Evolutionary conservation across 2,797 vertebrate genomes (phyloP).

Genomic region (Gallinago stenura): DNA sequence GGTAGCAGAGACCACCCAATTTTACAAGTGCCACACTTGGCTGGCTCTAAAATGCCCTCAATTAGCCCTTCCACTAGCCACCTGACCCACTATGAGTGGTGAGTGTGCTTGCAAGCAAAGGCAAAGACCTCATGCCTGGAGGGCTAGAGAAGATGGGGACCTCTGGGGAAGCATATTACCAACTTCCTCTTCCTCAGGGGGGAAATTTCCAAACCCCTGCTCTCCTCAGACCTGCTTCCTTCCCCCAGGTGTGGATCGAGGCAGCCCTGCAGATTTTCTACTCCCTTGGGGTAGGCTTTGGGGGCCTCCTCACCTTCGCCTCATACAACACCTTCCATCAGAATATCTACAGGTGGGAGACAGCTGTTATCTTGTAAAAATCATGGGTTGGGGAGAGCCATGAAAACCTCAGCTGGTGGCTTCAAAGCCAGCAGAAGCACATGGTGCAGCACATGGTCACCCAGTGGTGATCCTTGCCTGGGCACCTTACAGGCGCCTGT

Average conservation of each 20-base stretch:
- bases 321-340: slow-evolving; percentile 87
- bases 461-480: neutral
- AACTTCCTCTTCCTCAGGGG: neutral
- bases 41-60: neutral
- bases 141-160: neutral
- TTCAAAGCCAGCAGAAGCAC: neutral
- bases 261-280: slow-evolving; percentile 87
- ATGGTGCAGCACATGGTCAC: fast-evolving
- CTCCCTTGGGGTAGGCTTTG: slow-evolving; percentile 84
- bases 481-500: neutral
- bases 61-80: neutral
- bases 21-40: neutral
- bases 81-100: neutral
- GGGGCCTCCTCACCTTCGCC: slow-evolving; percentile 85
- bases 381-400: fast-evolving
- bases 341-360: slow-evolving; percentile 83
- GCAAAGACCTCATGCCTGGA: neutral
- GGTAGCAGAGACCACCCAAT: neutral
- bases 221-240: neutral
- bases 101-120: neutral
- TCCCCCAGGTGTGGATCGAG: slow-evolving; percentile 83
- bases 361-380: neutral
- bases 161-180: neutral
- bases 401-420: neutral
- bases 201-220: neutral